Evolutionary conservation across 2,113 vertebrate genomes (phyloP), one percentile per base, ranked within the genome.

Genomic region (Chloebia gouldiae): DNA sequence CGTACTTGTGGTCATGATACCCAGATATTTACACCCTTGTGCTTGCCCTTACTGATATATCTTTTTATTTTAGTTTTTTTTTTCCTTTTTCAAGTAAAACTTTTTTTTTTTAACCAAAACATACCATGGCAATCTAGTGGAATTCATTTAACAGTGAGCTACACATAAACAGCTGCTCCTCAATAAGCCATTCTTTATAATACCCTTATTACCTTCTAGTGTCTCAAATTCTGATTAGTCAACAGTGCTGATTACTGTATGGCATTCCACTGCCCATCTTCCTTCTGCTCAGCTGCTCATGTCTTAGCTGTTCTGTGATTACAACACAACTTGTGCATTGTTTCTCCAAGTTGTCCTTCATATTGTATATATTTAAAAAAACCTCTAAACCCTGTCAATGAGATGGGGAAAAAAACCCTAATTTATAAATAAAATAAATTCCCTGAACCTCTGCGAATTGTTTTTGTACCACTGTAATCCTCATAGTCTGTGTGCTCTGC

Each of bases 151-250:
- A 97, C 98, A 98, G 97, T 95, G 97, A 97, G 98, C 97, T 97
- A 98, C 98, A 99, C 98, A 99, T 98, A 99, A 99, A 99, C 99
- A 99, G 99, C 99, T 99, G 99, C 98, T 98, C 98, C 98, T 99
- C 98, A 98, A 98, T 99, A 99, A 98, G 98, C 99, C 98, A 98
- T 99, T 99, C 99, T 99, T 99, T 98, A 98, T 98, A 98, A 98
- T 97, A 98, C 98, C 98, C 98, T 98, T 98, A 99, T 99, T 99
- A 99, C 98, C 99, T 99, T 99, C 99, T 98, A 98, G 98, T 97
- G 98, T 99, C 99, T 99, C 99, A 98, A 99, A 99, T 99, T 99
- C 98, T 99, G 98, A 99, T 99, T 99, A 99, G 99, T 99, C 99
- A 99, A 99, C 99, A 99, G 98, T 98, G 98, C 98, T 99, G 99